These are phyloP conservation scores for Dastarcus helophoroides DNA, from an alignment of 2,888 invertebrate genomes.

Conservation along the genomic window DNA sequence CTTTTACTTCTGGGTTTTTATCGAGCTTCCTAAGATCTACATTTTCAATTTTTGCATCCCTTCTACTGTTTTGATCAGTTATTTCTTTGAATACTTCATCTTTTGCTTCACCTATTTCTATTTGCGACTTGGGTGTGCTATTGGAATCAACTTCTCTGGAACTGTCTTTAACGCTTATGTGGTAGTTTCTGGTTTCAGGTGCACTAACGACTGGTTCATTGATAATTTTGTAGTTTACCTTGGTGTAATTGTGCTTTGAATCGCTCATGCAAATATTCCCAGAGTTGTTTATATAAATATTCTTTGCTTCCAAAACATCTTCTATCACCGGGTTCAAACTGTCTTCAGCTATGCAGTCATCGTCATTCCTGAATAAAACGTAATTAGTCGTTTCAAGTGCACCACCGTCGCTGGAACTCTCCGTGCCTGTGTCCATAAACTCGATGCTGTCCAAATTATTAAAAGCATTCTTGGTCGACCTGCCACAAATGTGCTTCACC, in stretches of 20 bases:
- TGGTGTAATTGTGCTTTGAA: slow-evolving; percentile 41
- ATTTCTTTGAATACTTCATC: no score
- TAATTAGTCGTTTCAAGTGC: slow-evolving; percentile 52
- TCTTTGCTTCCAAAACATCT: slow-evolving; percentile 22
- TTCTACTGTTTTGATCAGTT: no score
- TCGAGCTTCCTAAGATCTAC: no score
- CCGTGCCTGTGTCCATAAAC: slow-evolving; percentile 78
- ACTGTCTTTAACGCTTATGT: slow-evolving; percentile 25
- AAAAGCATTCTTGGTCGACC: slow-evolving; percentile 21
- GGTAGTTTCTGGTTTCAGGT: slow-evolving; percentile 22
- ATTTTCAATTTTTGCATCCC: no score
- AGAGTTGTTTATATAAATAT: slow-evolving; percentile 21
- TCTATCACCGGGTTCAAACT: slow-evolving; percentile 30
- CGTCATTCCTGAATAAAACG: slow-evolving; percentile 50
- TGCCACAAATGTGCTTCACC: slow-evolving; percentile 31
- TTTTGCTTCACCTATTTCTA: no score
- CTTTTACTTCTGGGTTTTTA: no score
- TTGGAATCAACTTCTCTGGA: no score
- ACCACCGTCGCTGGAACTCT: slow-evolving; percentile 58
- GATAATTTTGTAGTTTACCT: slow-evolving; percentile 30
- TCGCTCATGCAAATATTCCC: no score
- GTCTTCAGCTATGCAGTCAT: slow-evolving; percentile 32
- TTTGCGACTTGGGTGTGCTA: no score
- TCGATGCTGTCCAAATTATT: slow-evolving; percentile 63
- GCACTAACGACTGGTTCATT: no score